Evolutionary conservation across 2,797 vertebrate species (phyloP).

Genomic region (Phaenicophaeus curvirostris): DNA sequence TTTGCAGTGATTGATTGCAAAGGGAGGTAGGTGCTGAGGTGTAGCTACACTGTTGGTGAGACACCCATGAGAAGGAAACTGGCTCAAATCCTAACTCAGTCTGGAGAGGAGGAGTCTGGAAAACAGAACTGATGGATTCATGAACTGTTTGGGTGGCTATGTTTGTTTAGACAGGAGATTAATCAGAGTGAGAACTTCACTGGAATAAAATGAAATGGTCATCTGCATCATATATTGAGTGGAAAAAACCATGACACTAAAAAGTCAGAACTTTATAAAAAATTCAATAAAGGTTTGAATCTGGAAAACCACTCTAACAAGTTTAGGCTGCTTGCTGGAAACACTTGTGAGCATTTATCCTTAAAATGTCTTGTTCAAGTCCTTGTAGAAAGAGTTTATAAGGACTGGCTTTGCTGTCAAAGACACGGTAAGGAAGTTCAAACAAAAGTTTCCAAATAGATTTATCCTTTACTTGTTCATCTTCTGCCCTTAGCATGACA

Average conservation of each 20-base stretch:
- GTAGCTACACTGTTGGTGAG: not conserved
- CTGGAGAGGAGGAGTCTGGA: not conserved
- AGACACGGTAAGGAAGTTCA: slow-evolving; percentile 57
- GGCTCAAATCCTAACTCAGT: not conserved
- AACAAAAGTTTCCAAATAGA: slow-evolving; percentile 57
- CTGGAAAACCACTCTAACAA: not conserved
- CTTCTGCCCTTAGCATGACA: slow-evolving; percentile 51
- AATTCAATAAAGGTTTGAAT: not conserved
- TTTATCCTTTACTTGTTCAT: slow-evolving; percentile 60
- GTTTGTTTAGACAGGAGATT: not conserved
- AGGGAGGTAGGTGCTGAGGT: not conserved
- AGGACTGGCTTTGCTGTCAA: slow-evolving; percentile 44
- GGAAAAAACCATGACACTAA: not conserved
- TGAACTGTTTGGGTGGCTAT: accelerated
- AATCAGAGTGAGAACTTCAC: not conserved
- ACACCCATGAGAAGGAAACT: accelerated
- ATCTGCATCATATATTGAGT: not conserved
- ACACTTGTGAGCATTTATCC: not conserved
- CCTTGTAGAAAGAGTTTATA: slow-evolving; percentile 39
- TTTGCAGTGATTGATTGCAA: not conserved
- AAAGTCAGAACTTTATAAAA: not conserved
- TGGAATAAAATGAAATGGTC: not conserved
- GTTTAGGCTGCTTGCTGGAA: not conserved
- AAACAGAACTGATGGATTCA: not conserved
- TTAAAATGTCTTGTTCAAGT: slow-evolving; percentile 49